These are phyloP conservation scores for Hartigia nigra DNA, from an alignment of 2,888 invertebrate species.

Conservation along the genomic window DNA sequence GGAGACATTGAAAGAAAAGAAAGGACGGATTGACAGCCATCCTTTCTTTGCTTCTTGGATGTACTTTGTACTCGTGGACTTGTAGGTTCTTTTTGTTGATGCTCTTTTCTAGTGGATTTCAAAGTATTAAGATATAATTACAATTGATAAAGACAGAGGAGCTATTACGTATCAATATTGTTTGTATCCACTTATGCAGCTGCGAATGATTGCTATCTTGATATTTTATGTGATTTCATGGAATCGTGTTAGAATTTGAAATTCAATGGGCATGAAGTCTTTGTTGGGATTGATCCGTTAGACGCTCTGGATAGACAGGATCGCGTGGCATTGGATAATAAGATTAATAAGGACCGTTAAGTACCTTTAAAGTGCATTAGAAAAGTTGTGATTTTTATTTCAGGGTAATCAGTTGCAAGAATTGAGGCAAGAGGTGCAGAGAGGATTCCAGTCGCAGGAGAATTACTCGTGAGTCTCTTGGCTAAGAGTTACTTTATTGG, in stretches of 20 bases:
- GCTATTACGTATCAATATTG: background rate
- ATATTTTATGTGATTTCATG: background rate
- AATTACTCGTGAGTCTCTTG: slow-evolving; percentile 52
- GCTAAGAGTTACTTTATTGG: background rate
- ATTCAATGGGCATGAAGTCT: background rate
- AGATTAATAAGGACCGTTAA: background rate
- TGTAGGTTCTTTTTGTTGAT: background rate
- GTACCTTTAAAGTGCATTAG: background rate
- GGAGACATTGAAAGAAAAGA: background rate
- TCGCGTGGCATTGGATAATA: background rate
- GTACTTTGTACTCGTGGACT: background rate
- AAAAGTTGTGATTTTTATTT: slow-evolving; percentile 22
- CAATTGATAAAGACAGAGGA: background rate
- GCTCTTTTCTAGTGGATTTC: background rate
- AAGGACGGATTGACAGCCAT: background rate
- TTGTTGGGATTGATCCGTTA: background rate
- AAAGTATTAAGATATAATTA: background rate
- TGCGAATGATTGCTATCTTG: background rate
- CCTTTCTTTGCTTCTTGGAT: background rate
- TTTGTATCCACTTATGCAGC: background rate
- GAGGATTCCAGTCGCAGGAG: slow-evolving; percentile 53
- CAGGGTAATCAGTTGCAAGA: slow-evolving; percentile 57
- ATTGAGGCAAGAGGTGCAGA: slow-evolving; percentile 52
- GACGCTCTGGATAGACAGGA: background rate
- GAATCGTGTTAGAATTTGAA: background rate